phyloP scores from a whole-genome alignment of 30 jellyfish, hydroid and myxozoan species.

The Thelohanellus kitauei region DNA sequence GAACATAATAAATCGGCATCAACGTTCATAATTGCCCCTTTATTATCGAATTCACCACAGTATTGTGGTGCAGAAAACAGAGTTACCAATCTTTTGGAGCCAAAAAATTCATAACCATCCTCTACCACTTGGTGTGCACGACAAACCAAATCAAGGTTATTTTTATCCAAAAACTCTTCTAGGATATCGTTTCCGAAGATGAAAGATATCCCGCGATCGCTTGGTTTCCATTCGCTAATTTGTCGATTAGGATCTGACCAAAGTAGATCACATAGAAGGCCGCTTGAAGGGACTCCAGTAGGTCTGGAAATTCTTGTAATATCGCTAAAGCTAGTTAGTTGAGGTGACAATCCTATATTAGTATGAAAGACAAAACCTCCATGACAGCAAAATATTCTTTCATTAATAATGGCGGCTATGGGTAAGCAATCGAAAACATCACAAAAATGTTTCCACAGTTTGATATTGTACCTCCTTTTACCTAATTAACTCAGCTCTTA shows the following conservation, averaged over 20 bases:
- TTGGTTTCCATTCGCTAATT: not conserved
- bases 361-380: no score
- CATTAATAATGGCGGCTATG: not conserved
- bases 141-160: constrained; percentile 49
- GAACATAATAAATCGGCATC: constrained; percentile 91
- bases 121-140: constrained; percentile 99
- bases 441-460: not conserved
- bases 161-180: not conserved
- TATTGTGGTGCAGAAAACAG: constrained; percentile 90
- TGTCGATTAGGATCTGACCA: not conserved
- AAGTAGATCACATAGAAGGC: not conserved
- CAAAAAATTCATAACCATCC: constrained; percentile 96
- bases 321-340: not conserved
- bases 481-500: not conserved
- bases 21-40: constrained; percentile 98
- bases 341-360: not conserved
- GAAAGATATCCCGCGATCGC: not conserved
- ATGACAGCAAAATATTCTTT: not conserved
- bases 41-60: constrained; percentile 95
- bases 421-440: not conserved
- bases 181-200: not conserved
- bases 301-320: not conserved
- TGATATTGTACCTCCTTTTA: not conserved
- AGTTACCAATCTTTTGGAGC: constrained; percentile 62
- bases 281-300: not conserved